These are phyloP conservation scores for Excalfactoria chinensis DNA, from an alignment of 2,113 vertebrate genomes.

Conservation along the genomic window DNA sequence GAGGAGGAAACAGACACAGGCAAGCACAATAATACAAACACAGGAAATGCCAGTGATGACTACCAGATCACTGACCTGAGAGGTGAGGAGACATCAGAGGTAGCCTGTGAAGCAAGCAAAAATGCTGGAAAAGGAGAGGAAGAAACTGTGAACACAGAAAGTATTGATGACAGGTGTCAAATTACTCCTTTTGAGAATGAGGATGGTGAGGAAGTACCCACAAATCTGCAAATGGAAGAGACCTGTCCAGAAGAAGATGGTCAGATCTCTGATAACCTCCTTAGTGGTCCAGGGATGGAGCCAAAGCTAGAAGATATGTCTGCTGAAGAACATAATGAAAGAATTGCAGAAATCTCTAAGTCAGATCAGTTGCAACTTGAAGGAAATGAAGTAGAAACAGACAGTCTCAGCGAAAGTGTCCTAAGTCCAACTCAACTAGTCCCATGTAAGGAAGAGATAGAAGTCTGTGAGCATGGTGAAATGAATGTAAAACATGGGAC, in stretches of 20 bases:
- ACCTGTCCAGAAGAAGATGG: constrained; percentile 38
- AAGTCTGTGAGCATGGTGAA: not conserved
- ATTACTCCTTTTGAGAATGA: constrained; percentile 69
- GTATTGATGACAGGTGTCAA: constrained; percentile 73
- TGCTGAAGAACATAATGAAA: constrained; percentile 12
- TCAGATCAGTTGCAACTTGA: not conserved
- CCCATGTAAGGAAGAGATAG: not conserved
- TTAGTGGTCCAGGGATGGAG: not conserved
- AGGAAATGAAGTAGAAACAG: not conserved
- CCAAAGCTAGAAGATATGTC: not conserved
- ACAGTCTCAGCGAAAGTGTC: constrained; percentile 7
- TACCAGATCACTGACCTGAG: constrained; percentile 8
- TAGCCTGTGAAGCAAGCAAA: constrained; percentile 1
- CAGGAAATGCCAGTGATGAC: not conserved
- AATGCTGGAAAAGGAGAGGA: constrained; percentile 29
- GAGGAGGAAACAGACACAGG: not conserved
- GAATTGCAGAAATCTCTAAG: not conserved
- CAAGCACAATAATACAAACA: not conserved
- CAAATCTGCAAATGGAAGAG: constrained; percentile 50
- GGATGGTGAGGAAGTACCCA: constrained; percentile 28
- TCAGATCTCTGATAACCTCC: not conserved
- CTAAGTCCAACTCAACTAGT: not conserved
- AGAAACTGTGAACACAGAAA: constrained; percentile 39
- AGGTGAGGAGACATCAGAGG: not conserved
- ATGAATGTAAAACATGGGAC: not conserved